phyloP scores from a whole-genome alignment of 1,140 invertebrate genomes.

The Amyelois transitella region DNA sequence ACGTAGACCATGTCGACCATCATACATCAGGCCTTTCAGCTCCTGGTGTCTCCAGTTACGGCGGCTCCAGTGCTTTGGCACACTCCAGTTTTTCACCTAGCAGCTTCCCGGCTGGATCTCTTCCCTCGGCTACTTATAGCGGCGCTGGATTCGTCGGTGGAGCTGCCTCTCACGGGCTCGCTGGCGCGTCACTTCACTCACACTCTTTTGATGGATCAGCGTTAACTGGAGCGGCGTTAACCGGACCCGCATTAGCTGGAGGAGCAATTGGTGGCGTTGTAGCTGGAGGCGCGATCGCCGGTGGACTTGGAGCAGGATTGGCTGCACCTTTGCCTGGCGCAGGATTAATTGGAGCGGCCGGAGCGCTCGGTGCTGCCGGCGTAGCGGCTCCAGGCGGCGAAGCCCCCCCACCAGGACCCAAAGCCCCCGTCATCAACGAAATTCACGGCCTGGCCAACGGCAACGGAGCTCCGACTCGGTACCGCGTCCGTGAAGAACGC shows the following conservation, averaged over 20 bases:
- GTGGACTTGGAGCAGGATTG: slow-evolving; percentile 2
- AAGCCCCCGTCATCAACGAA: slow-evolving; percentile 54
- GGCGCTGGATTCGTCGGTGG: slow-evolving; percentile 19
- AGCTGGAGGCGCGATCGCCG: slow-evolving; percentile 8
- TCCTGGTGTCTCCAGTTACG: slow-evolving; percentile 15
- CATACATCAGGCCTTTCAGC: slow-evolving; percentile 14
- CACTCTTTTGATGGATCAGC: not conserved
- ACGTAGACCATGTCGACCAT: slow-evolving; percentile 18
- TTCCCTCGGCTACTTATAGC: slow-evolving; percentile 52
- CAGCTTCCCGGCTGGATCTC: slow-evolving; percentile 55
- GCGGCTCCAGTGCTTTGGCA: slow-evolving; percentile 17
- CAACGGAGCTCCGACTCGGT: slow-evolving; percentile 55
- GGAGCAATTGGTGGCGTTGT: slow-evolving; percentile 28
- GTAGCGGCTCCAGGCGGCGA: slow-evolving; percentile 20
- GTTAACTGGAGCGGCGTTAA: not conserved
- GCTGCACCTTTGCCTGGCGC: not conserved
- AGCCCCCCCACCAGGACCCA: slow-evolving; percentile 38
- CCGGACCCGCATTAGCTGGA: not conserved
- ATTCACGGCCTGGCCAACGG: slow-evolving; percentile 58
- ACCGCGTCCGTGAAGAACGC: slow-evolving; percentile 50
- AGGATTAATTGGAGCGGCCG: not conserved
- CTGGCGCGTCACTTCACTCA: not conserved
- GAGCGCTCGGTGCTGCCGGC: not conserved
- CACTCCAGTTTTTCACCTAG: slow-evolving; percentile 53
- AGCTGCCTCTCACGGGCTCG: not conserved